Evolutionary conservation across 2,888 invertebrate species (phyloP), one percentile per base, ranked within the genome.

Genomic region (Candidula unifasciata): DNA sequence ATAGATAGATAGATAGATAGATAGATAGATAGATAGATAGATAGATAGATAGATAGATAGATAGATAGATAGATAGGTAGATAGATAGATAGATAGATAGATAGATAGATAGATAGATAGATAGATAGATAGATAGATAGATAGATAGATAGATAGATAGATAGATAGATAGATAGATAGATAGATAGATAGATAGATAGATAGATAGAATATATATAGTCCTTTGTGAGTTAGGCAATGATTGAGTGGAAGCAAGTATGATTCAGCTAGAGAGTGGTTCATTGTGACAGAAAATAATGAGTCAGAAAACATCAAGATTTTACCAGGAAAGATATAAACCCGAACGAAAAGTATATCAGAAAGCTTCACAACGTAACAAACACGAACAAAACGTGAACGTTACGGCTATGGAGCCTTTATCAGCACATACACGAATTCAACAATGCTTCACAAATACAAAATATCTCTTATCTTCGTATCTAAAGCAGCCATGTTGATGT

Each of bases 11-110:
- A 35, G 44, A 44, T 10, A 6, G 44, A 44, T 3, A 6, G 44
- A 44, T 16, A 10, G 27, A 27, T 18, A 33, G 27, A 57, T 18
- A 82, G 52, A 35, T 27, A 18, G 64, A 52, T 52, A 37, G 30
- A 30, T 57, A 57, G 37, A 27, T 13, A 83, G 64, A 78, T 27
- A 78, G 18, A 69, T 37, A 57, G 10, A n/a, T 21, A 66, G 69
- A 54, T 10, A 69, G 10, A 68, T 33, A 52, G 3, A 35, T 16
- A 35, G 44, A 44, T 10, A 6, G 44, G 10, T 3, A 6, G 44
- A 44, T 16, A 10, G 27, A 27, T 18, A 33, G 27, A 57, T 18
- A 82, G 52, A 35, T 27, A 18, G 64, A 52, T 52, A 37, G 30
- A 30, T 57, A 57, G 37, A 27, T 13, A 83, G 64, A 78, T 27